These are phyloP conservation scores for Acropternis orthonyx DNA, from an alignment of 2,797 vertebrate genomes.

Conservation along the genomic window DNA sequence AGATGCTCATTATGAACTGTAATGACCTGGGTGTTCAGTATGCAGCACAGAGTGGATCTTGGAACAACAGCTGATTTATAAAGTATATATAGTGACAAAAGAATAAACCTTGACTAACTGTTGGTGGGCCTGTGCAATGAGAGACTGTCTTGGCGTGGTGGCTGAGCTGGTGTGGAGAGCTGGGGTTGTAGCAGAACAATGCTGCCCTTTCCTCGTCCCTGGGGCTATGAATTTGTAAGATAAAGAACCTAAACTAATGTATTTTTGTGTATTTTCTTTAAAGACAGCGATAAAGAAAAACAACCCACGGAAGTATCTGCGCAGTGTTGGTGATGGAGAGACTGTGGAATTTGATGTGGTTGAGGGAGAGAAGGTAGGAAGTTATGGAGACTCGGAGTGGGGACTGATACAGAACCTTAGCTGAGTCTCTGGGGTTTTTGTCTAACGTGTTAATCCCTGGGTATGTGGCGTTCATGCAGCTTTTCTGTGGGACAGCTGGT, in stretches of 20 bases:
- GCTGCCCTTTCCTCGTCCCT: background rate
- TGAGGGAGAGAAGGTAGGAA: slow-evolving; percentile 80
- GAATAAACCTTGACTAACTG: background rate
- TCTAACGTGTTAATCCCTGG: background rate
- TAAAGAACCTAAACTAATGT: background rate
- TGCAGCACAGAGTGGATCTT: background rate
- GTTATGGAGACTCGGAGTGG: background rate
- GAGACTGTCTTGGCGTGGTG: background rate
- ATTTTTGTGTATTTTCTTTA: background rate
- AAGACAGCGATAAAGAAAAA: slow-evolving; percentile 83
- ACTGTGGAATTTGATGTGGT: slow-evolving; percentile 83
- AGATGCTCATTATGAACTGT: background rate
- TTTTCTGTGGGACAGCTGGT: background rate
- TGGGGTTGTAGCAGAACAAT: background rate
- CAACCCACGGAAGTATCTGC: slow-evolving; percentile 82
- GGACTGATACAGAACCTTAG: background rate
- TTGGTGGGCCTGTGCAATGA: background rate
- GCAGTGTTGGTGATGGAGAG: slow-evolving; percentile 82
- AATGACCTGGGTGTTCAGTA: background rate
- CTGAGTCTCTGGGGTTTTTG: background rate
- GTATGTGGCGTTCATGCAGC: background rate
- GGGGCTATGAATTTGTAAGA: background rate
- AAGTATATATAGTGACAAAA: background rate
- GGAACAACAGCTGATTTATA: background rate
- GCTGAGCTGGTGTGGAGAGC: background rate